A percentile compares a stretch with the other conserved stretches of the same genome.
Conservation (phyloP, 2,888 invertebrate genomes). For the Agrotis exclamationis region DNA sequence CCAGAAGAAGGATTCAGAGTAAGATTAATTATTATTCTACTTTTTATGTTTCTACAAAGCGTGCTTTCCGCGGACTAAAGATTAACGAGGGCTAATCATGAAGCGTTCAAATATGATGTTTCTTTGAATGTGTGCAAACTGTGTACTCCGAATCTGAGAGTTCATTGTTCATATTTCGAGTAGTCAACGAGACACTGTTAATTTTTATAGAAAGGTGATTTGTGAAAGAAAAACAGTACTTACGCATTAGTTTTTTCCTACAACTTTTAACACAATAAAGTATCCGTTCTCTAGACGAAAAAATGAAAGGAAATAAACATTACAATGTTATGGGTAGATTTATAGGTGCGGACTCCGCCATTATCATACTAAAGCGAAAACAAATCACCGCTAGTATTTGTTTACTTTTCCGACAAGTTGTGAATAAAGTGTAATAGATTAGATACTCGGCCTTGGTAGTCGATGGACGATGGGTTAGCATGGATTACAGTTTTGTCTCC, state of each 20-base stretch:
- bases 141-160: neutral
- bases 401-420: constrained; percentile 40
- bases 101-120: neutral
- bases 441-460: constrained; percentile 21
- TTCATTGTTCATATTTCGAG: too few relatives aligned
- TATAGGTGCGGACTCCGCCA: constrained; percentile 12
- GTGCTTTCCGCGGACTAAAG: neutral
- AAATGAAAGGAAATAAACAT: neutral
- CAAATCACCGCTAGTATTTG: constrained; percentile 38
- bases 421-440: constrained; percentile 32
- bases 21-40: constrained; percentile 81
- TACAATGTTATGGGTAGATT: constrained; percentile 26
- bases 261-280: neutral
- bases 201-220: neutral
- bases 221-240: neutral
- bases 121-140: constrained; percentile 1
- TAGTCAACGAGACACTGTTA: neutral
- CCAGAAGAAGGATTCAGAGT: constrained; percentile 99
- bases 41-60: too few relatives aligned
- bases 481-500: constrained; percentile 22
- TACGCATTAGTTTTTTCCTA: neutral
- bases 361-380: constrained; percentile 24
- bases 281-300: constrained; percentile 1
- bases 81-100: neutral
- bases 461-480: constrained; percentile 11